These are phyloP conservation scores for Adelphocoris suturalis DNA, from an alignment of 2,888 invertebrate species.

Conservation along the genomic window DNA sequence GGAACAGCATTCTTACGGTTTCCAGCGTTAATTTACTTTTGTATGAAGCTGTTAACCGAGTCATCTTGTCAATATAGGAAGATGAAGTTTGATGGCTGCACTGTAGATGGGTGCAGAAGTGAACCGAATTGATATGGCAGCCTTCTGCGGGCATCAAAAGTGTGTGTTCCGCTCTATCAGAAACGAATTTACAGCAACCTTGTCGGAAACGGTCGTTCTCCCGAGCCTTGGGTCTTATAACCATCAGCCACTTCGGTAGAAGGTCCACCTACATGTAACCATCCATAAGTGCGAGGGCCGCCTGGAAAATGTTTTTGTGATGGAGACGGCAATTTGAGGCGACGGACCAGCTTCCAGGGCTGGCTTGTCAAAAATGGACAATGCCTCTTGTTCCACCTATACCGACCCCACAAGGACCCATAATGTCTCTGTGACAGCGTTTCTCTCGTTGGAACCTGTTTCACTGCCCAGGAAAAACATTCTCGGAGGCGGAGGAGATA, in stretches of 20 bases:
- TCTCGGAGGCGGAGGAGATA: slow-evolving; percentile 24
- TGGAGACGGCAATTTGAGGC: slow-evolving; percentile 5
- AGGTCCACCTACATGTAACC: not conserved
- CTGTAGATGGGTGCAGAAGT: too few species aligned
- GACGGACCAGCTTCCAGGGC: too few species aligned
- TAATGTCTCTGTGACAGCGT: slow-evolving; percentile 29
- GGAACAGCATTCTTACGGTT: not conserved
- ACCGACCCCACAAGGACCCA: not conserved
- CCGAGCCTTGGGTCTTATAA: not conserved
- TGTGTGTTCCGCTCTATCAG: slow-evolving; percentile 15
- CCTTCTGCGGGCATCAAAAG: not conserved
- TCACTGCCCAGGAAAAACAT: slow-evolving; percentile 26
- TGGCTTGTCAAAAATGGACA: slow-evolving; percentile 29
- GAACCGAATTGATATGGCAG: too few species aligned
- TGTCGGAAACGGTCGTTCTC: not conserved
- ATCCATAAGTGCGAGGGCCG: too few species aligned
- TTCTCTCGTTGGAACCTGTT: slow-evolving; percentile 50
- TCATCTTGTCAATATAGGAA: not conserved
- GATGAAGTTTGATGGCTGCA: not conserved
- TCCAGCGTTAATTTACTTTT: not conserved
- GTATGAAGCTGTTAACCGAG: not conserved
- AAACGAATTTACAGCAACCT: slow-evolving; percentile 24
- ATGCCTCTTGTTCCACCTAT: slow-evolving; percentile 13
- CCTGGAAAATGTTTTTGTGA: slow-evolving; percentile 22
- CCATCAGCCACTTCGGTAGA: too few species aligned